phyloP scores from a whole-genome alignment of 2,113 vertebrate genomes.

The Prietella phreatophila region DNA sequence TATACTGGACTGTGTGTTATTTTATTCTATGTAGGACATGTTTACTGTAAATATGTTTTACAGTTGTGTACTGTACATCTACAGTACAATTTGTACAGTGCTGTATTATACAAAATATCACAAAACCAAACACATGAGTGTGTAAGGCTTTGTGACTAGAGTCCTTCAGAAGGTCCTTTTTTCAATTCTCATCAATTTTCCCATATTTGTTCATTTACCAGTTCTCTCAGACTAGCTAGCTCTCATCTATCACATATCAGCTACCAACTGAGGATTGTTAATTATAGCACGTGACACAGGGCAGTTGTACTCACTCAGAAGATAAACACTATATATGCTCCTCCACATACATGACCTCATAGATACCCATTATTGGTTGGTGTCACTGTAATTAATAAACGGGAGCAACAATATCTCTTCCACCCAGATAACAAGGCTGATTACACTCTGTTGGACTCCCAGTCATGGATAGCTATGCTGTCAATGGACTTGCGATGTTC shows the following conservation, averaged over 20 bases:
- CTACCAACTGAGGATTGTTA: too few relatives aligned
- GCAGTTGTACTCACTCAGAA: neutral
- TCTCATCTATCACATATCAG: neutral
- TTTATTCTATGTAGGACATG: neutral
- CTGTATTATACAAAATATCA: neutral
- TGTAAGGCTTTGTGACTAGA: neutral
- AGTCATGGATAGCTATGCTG: too few relatives aligned
- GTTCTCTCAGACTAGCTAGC: neutral
- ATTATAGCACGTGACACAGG: neutral
- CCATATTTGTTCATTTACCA: neutral
- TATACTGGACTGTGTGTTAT: neutral
- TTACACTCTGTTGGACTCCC: neutral
- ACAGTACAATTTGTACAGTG: neutral
- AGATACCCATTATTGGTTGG: neutral
- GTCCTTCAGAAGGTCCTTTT: neutral
- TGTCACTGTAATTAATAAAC: neutral
- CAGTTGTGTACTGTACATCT: neutral
- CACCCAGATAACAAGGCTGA: too few relatives aligned
- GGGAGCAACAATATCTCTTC: neutral
- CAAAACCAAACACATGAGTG: neutral
- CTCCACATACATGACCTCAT: neutral
- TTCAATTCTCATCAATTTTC: neutral
- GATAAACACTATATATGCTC: neutral
- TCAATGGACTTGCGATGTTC: neutral
- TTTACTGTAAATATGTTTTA: too few relatives aligned